Evolutionary conservation across 1,140 invertebrate species (phyloP).

Genomic region (Drosophila dunni): DNA sequence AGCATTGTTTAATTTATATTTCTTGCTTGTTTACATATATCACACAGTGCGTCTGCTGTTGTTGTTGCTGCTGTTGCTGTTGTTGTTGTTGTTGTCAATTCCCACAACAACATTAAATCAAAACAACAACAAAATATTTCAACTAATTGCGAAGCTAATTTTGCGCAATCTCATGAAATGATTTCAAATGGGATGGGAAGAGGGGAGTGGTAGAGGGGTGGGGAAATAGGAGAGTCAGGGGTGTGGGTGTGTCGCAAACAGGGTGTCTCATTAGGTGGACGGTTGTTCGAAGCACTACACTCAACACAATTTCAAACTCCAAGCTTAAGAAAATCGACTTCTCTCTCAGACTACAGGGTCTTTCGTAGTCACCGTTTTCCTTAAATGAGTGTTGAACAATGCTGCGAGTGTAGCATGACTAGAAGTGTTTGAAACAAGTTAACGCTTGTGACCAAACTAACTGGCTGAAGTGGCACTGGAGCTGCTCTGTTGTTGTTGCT

Average conservation of each 20-base stretch:
- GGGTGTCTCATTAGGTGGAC: slow-evolving; percentile 63
- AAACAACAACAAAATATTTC: slow-evolving; percentile 59
- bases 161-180: slow-evolving; percentile 54
- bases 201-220: neutral
- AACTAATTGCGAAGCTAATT: slow-evolving; percentile 70
- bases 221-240: neutral
- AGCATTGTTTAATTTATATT: slow-evolving; percentile 67
- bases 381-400: neutral
- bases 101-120: slow-evolving; percentile 42
- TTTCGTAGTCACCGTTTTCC: neutral
- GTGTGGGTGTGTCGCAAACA: slow-evolving; percentile 44
- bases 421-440: slow-evolving; percentile 37
- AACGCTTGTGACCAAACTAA: slow-evolving; percentile 43
- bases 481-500: slow-evolving; percentile 58
- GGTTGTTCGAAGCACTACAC: slow-evolving; percentile 44
- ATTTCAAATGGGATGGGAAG: slow-evolving; percentile 10
- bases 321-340: neutral
- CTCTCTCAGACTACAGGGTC: too few species aligned
- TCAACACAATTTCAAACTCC: neutral
- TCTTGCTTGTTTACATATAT: slow-evolving; percentile 70
- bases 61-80: slow-evolving; percentile 32
- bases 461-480: slow-evolving; percentile 37
- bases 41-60: slow-evolving; percentile 63
- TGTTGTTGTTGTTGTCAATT: slow-evolving; percentile 46
- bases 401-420: slow-evolving; percentile 49